Conservation (phyloP, 1,140 invertebrate genomes). For the Hirudo medicinalis region DNA sequence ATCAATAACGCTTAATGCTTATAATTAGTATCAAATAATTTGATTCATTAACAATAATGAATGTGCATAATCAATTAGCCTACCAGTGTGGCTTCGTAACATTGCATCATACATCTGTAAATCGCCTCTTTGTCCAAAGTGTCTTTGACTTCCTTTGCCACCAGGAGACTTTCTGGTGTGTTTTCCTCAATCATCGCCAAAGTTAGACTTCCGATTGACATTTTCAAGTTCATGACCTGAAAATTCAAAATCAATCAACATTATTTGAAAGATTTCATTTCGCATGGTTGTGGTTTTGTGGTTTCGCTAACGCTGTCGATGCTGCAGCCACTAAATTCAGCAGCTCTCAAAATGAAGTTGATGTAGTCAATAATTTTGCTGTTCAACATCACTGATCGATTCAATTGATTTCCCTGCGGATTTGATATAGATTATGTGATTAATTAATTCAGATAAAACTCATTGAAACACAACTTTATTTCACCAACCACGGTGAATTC, state of each 20-base stretch:
- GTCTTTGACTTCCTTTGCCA: conserved; percentile 35
- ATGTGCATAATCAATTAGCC: background rate
- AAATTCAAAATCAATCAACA: background rate
- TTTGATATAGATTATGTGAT: background rate
- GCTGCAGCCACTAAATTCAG: conserved; percentile 32
- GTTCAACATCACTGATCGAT: conserved; percentile 36
- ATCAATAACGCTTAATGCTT: no score
- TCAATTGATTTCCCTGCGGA: conserved; percentile 35
- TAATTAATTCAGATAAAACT: background rate
- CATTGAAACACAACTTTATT: no score
- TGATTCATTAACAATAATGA: background rate
- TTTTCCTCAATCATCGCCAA: conserved; percentile 18
- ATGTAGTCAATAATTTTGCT: conserved; percentile 39
- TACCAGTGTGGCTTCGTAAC: conserved; percentile 34
- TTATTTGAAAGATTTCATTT: no score
- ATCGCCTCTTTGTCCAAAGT: conserved; percentile 39
- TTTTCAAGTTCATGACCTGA: conserved; percentile 16
- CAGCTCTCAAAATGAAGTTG: conserved; percentile 37
- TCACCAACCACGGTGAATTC: conserved; percentile 37
- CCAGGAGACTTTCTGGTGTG: conserved; percentile 15
- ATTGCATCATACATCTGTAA: conserved; percentile 34
- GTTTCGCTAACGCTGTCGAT: conserved; percentile 31
- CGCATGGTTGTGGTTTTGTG: background rate
- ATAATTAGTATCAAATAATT: background rate
- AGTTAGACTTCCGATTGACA: conserved; percentile 15